These are phyloP conservation scores for Zapus hudsonius DNA, from an alignment of 2,113 vertebrate genomes.

Conservation along the genomic window DNA sequence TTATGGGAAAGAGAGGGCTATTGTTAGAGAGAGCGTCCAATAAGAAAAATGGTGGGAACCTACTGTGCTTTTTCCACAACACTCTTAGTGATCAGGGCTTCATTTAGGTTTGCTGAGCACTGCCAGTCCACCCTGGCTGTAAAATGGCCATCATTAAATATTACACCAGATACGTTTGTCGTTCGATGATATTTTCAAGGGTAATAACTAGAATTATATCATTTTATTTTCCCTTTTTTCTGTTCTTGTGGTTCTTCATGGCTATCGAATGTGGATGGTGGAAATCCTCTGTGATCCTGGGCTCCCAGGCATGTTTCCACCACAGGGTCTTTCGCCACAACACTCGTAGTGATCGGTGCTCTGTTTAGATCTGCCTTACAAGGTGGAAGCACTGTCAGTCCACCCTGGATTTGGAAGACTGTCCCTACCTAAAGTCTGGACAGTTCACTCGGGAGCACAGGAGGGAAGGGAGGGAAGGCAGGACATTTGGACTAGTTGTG, in stretches of 20 bases:
- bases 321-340: not conserved
- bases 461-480: not conserved
- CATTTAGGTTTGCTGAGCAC: too few relatives aligned
- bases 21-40: not conserved
- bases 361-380: not conserved
- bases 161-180: not conserved
- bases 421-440: not conserved
- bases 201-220: not conserved
- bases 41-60: not conserved
- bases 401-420: not conserved
- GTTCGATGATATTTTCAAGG: not conserved
- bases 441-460: not conserved
- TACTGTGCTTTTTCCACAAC: too few relatives aligned
- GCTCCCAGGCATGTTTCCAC: not conserved
- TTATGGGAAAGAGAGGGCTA: not conserved
- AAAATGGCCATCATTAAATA: not conserved
- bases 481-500: not conserved
- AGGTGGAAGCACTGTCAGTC: not conserved
- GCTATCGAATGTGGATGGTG: not conserved
- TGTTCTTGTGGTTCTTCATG: not conserved
- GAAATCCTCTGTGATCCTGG: not conserved
- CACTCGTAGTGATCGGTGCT: not conserved
- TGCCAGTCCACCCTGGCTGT: too few relatives aligned
- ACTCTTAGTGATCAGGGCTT: too few relatives aligned
- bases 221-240: not conserved